Percentiles rank a stretch among this genome's conserved stretches.
Evolutionary conservation across 2,888 invertebrate genomes (phyloP).

Genomic region (Hyposoter didymator): DNA sequence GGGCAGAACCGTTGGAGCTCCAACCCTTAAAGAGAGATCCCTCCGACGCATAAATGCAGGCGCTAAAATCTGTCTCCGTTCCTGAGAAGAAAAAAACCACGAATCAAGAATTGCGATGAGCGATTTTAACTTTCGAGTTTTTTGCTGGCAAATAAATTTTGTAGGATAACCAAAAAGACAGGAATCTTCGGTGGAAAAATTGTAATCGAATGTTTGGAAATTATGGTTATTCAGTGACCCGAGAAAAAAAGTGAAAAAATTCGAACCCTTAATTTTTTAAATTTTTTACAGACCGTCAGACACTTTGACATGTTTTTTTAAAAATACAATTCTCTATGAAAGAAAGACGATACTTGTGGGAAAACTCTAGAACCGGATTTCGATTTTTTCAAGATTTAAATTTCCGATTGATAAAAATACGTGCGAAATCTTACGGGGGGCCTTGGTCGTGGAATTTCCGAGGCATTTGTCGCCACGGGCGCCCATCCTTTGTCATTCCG

Average conservation of each 20-base stretch:
- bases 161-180: not conserved
- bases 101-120: not conserved
- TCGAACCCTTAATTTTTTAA: no score
- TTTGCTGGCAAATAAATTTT: not conserved
- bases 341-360: not conserved
- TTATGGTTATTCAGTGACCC: not conserved
- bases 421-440: slow-evolving; percentile 72
- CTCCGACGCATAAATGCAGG: slow-evolving; percentile 80
- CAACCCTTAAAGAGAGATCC: slow-evolving; percentile 79
- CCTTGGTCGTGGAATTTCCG: slow-evolving; percentile 72
- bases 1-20: slow-evolving; percentile 80
- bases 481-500: slow-evolving; percentile 82
- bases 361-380: not conserved
- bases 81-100: slow-evolving; percentile 70
- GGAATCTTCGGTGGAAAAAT: not conserved
- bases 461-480: slow-evolving; percentile 75
- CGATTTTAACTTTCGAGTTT: not conserved
- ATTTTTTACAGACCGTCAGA: no score
- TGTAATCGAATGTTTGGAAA: no score
- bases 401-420: slow-evolving; percentile 10
- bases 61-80: slow-evolving; percentile 78
- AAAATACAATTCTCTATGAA: no score
- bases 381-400: not conserved
- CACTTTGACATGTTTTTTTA: no score
- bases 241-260: no score